Evolutionary conservation across 2,113 vertebrate species (phyloP).

Genomic region (Sceloporus undulatus): DNA sequence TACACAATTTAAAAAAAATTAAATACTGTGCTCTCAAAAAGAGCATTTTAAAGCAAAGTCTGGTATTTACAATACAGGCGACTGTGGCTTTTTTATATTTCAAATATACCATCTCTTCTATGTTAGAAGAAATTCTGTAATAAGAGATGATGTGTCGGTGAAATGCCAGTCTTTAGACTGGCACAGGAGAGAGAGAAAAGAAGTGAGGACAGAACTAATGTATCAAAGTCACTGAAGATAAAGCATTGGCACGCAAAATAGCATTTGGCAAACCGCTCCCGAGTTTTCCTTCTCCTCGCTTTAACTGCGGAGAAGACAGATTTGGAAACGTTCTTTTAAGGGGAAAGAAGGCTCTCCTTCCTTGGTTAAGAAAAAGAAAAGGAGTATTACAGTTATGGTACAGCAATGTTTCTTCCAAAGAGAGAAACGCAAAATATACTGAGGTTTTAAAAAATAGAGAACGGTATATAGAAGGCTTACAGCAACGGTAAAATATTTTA

Average conservation of each 20-base stretch:
- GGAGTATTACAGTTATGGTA: not conserved
- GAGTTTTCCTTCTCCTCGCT: slow-evolving; percentile 32
- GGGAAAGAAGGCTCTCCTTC: not conserved
- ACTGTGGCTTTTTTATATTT: slow-evolving; percentile 53
- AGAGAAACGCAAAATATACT: not conserved
- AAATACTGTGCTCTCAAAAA: slow-evolving; percentile 77
- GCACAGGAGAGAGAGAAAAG: slow-evolving; percentile 59
- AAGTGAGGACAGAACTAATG: slow-evolving; percentile 46
- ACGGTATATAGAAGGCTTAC: not conserved
- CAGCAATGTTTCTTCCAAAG: slow-evolving; percentile 4
- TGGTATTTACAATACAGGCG: slow-evolving; percentile 75
- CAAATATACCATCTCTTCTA: slow-evolving; percentile 69
- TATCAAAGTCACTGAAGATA: slow-evolving; percentile 5
- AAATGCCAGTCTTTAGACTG: slow-evolving; percentile 58
- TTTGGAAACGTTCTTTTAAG: slow-evolving; percentile 4
- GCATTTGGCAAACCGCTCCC: slow-evolving; percentile 53
- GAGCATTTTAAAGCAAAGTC: slow-evolving; percentile 74
- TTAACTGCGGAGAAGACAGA: not conserved
- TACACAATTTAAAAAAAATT: slow-evolving; percentile 74
- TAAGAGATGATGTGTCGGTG: slow-evolving; percentile 55
- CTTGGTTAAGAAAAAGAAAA: not conserved
- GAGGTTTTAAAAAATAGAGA: slow-evolving; percentile 1
- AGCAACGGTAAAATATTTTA: slow-evolving; percentile 4
- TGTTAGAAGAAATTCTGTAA: slow-evolving; percentile 74
- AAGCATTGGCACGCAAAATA: slow-evolving; percentile 50